phyloP scores from a whole-genome alignment of 1,140 invertebrate species.

The Scaptodrosophila lebanonensis region DNA sequence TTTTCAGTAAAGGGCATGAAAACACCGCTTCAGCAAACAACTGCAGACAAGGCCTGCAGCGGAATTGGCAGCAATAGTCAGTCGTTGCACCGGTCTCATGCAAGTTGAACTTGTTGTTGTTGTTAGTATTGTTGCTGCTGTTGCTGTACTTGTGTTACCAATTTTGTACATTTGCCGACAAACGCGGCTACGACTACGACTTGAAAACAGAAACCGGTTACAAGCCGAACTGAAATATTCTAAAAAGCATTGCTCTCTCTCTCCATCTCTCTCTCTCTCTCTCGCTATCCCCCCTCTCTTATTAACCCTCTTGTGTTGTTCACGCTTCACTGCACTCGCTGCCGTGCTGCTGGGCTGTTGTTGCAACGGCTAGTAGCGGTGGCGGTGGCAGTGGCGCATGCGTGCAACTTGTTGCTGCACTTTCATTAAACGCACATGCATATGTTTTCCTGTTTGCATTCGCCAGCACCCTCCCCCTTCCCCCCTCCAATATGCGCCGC shows the following conservation, averaged over 20 bases:
- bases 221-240: constrained; percentile 65
- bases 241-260: constrained; percentile 45
- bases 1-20: no score
- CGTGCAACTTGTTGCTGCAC: constrained; percentile 68
- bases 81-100: no score
- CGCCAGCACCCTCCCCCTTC: background rate
- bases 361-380: no score
- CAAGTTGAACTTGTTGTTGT: no score
- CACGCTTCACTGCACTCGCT: constrained; percentile 42
- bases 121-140: constrained; percentile 16
- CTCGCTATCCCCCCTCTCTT: background rate
- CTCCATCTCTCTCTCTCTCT: constrained; percentile 4
- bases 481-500: background rate
- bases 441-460: constrained; percentile 9
- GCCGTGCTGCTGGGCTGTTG: no score
- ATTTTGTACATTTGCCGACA: constrained; percentile 11
- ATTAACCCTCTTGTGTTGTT: constrained; percentile 2
- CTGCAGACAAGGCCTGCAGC: no score
- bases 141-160: constrained; percentile 31
- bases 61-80: no score
- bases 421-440: constrained; percentile 47
- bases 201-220: constrained; percentile 52
- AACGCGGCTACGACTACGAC: no score
- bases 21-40: no score
- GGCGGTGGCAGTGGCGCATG: no score